Conservation (phyloP, 2,888 invertebrate genomes). For the Polia nebulosa region DNA sequence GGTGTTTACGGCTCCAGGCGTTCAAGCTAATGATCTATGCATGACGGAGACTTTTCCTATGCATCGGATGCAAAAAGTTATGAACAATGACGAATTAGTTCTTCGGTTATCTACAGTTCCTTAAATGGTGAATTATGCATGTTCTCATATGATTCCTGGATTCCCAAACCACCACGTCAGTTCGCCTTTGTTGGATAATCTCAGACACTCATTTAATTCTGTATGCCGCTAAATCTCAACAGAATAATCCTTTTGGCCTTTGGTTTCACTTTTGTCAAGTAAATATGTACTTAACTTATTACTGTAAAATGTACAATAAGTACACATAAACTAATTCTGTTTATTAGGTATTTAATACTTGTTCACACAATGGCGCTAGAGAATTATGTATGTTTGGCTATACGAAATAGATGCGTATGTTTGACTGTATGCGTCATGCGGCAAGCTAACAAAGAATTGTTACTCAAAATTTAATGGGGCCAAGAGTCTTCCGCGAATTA, state of each 20-base stretch:
- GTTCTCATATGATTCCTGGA: not conserved
- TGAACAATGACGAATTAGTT: not conserved
- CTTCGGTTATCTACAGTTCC: not conserved
- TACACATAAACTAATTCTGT: slow-evolving; percentile 48
- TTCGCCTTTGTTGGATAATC: not conserved
- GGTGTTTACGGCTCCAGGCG: too few relatives aligned
- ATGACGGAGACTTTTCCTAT: not conserved
- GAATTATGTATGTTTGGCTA: slow-evolving; percentile 42
- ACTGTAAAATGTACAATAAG: slow-evolving; percentile 41
- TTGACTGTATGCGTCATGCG: slow-evolving; percentile 72
- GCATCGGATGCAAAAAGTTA: too few relatives aligned
- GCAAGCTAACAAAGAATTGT: slow-evolving; percentile 74
- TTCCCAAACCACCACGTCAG: not conserved
- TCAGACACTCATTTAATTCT: not conserved
- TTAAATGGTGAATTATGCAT: not conserved
- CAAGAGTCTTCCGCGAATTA: slow-evolving; percentile 74
- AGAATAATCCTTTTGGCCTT: slow-evolving; percentile 52
- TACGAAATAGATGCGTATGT: slow-evolving; percentile 58
- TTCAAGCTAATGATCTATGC: not conserved
- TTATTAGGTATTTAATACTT: slow-evolving; percentile 55
- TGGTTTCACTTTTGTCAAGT: slow-evolving; percentile 39
- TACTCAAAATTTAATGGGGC: slow-evolving; percentile 77
- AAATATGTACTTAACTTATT: slow-evolving; percentile 62
- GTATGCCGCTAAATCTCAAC: slow-evolving; percentile 29
- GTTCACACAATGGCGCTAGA: slow-evolving; percentile 61